These are phyloP conservation scores for Kryptolebias ocellatus DNA, from an alignment of 2,797 vertebrate genomes.

Conservation along the genomic window DNA sequence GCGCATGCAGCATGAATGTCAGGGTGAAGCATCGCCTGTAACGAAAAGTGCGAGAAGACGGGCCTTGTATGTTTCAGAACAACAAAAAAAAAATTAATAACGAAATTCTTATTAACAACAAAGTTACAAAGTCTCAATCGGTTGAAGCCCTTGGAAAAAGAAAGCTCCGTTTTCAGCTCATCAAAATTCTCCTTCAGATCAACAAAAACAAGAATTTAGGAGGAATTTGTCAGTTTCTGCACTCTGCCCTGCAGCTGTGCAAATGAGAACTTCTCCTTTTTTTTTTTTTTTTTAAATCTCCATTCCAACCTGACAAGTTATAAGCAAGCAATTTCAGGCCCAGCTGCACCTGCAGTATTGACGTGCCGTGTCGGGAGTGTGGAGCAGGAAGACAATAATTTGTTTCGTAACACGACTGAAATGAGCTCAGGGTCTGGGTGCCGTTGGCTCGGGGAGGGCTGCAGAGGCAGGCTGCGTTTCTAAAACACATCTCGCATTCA, in stretches of 20 bases:
- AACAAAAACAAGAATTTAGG: slow-evolving; percentile 2
- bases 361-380: slow-evolving; percentile 58
- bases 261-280: slow-evolving; percentile 60
- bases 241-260: slow-evolving; percentile 19
- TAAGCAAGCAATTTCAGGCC: slow-evolving; percentile 83
- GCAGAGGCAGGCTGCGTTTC: slow-evolving; percentile 39
- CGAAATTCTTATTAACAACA: too few species aligned
- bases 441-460: slow-evolving; percentile 17
- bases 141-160: slow-evolving; percentile 12
- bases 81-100: too few species aligned
- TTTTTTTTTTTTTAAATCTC: slow-evolving; percentile 50
- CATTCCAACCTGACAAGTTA: slow-evolving; percentile 82
- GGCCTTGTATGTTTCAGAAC: too few species aligned
- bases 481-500: slow-evolving; percentile 30
- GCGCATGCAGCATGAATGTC: neutral
- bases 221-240: slow-evolving; percentile 34
- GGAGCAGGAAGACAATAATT: slow-evolving; percentile 82
- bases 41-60: neutral
- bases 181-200: slow-evolving; percentile 9
- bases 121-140: slow-evolving; percentile 4
- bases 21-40: too few species aligned
- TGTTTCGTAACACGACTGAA: slow-evolving; percentile 78
- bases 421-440: slow-evolving; percentile 66
- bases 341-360: slow-evolving; percentile 80
- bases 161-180: neutral